Percentiles rank a stretch among this genome's conserved stretches.
These are phyloP conservation scores for Tenthredo mesomela DNA, from an alignment of 2,888 invertebrate genomes.

Conservation along the genomic window DNA sequence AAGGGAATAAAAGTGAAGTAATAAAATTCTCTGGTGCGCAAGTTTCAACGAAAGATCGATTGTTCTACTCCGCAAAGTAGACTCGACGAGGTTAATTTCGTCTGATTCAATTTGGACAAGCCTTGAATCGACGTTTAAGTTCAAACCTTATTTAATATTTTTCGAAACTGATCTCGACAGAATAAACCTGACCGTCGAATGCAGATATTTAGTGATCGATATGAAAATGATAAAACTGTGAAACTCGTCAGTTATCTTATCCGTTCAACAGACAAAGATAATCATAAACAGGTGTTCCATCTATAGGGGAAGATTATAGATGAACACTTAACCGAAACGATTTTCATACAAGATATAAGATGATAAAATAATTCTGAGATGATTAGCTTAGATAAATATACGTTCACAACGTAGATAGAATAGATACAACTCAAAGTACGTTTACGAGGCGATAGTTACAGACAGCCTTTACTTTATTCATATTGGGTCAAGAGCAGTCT, in stretches of 20 bases:
- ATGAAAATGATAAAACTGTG: not conserved
- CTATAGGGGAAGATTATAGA: not conserved
- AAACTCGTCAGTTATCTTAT: conserved; percentile 6
- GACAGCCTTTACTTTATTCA: conserved; percentile 1
- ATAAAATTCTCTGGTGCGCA: not conserved
- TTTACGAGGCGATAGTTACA: not conserved
- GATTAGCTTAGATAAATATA: not conserved
- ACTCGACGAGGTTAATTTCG: not conserved
- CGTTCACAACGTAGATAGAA: not conserved
- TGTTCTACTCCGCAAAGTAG: not conserved
- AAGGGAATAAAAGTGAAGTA: not conserved
- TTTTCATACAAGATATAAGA: not conserved
- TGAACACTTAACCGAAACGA: not conserved
- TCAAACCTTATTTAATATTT: not conserved
- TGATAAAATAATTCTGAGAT: not conserved
- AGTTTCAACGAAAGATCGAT: conserved; percentile 6
- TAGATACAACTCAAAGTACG: not conserved
- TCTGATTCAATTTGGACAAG: not conserved
- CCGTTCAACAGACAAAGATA: not conserved
- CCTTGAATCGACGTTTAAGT: not conserved
- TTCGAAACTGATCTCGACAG: not conserved
- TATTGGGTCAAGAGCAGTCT: conserved; percentile 15
- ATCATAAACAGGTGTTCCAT: not conserved
- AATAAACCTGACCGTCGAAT: not conserved
- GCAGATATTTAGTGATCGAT: not conserved